A percentile compares a stretch with the other conserved stretches of the same genome.
These are phyloP conservation scores for Polypterus bichir DNA, from an alignment of 2,113 vertebrate species.

Conservation along the genomic window DNA sequence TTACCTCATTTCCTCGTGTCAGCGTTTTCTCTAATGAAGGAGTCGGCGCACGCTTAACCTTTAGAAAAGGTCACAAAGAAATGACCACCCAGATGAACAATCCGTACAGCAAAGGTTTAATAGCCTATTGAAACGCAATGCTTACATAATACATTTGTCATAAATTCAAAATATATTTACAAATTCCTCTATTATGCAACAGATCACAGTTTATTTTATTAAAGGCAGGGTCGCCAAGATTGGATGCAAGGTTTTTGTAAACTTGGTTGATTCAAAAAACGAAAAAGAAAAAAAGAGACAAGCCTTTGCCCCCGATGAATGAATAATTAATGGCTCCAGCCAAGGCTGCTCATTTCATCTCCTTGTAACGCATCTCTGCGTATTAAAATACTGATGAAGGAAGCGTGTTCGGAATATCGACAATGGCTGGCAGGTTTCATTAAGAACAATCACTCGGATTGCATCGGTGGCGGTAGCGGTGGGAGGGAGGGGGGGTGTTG, in stretches of 20 bases:
- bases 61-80: not conserved
- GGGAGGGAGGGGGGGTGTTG: too few relatives aligned
- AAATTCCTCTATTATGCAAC: conserved; percentile 31
- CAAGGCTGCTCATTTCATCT: not conserved
- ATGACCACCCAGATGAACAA: conserved; percentile 17
- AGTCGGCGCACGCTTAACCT: too few relatives aligned
- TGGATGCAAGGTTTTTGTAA: conserved; percentile 8
- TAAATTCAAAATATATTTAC: conserved; percentile 34
- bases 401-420: conserved; percentile 6
- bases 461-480: too few relatives aligned
- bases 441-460: conserved; percentile 9
- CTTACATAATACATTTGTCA: conserved; percentile 28
- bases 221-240: conserved; percentile 24
- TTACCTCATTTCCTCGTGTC: too few relatives aligned
- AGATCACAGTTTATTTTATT: conserved; percentile 27
- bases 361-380: not conserved
- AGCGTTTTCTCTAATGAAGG: too few relatives aligned
- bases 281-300: not conserved
- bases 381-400: not conserved
- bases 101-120: conserved; percentile 41
- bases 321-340: not conserved
- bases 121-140: conserved; percentile 30
- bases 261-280: conserved; percentile 5
- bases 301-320: not conserved
- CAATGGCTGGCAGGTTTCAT: conserved; percentile 13